These are phyloP conservation scores for Drosophila vallismaia DNA, from an alignment of 2,888 invertebrate species.

Conservation along the genomic window DNA sequence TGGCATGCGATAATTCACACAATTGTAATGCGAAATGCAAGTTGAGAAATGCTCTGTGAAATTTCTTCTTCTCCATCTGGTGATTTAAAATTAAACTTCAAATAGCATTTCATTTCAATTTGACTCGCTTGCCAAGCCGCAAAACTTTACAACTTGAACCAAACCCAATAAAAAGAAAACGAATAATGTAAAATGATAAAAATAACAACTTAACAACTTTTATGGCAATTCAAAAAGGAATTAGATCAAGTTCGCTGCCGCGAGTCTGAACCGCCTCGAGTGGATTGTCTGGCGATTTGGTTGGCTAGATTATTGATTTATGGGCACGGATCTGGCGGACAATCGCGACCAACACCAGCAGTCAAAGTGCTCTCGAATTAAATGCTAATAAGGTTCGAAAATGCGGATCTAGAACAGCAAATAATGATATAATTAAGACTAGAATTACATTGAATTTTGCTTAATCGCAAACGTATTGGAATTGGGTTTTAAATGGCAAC, in stretches of 20 bases:
- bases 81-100: too few relatives aligned
- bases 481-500: constrained; percentile 23
- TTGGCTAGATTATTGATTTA: constrained; percentile 68
- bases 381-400: constrained; percentile 60
- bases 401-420: constrained; percentile 66
- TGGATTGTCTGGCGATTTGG: constrained; percentile 43
- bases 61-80: background rate
- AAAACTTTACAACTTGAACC: background rate
- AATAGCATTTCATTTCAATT: background rate
- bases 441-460: constrained; percentile 45
- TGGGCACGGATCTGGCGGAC: constrained; percentile 55
- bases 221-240: constrained; percentile 51
- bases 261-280: constrained; percentile 33
- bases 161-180: background rate
- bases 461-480: constrained; percentile 30
- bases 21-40: constrained; percentile 49
- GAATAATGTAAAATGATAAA: constrained; percentile 9
- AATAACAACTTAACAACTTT: constrained; percentile 42
- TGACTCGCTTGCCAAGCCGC: background rate
- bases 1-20: constrained; percentile 65
- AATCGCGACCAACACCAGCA: constrained; percentile 14
- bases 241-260: constrained; percentile 68
- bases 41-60: constrained; percentile 22
- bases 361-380: constrained; percentile 55
- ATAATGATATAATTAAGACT: constrained; percentile 62